A percentile compares a stretch with the other conserved stretches of the same genome.
phyloP scores from a whole-genome alignment of 2,888 invertebrate species.

The Spodoptera littoralis region DNA sequence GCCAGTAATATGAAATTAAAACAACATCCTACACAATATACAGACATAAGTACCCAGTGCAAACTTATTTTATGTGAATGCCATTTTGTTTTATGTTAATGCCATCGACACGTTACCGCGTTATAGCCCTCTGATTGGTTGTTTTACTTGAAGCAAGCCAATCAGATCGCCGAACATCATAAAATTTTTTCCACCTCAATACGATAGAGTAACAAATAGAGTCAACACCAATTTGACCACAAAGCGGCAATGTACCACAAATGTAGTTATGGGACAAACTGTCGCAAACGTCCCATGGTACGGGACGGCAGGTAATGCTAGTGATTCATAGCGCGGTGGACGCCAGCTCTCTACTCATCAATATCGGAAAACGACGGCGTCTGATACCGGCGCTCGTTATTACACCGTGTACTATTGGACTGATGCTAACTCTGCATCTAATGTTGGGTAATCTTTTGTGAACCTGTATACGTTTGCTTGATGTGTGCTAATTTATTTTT shows the following conservation, averaged over 20 bases:
- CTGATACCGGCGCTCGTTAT: conserved; percentile 68
- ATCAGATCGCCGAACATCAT: too few relatives aligned
- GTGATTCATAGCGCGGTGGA: conserved; percentile 75
- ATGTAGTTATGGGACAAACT: not conserved
- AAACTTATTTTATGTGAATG: too few relatives aligned
- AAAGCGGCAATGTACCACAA: conserved; percentile 34
- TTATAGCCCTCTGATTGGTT: too few relatives aligned
- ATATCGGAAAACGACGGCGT: conserved; percentile 75
- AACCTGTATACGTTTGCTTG: conserved; percentile 7
- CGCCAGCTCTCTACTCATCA: conserved; percentile 73
- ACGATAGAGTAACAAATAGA: too few relatives aligned
- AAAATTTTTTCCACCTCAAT: too few relatives aligned
- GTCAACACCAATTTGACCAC: too few relatives aligned
- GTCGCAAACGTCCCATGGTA: conserved; percentile 27
- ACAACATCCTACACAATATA: too few relatives aligned
- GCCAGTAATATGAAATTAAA: too few relatives aligned
- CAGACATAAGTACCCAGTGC: too few relatives aligned
- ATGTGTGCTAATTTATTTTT: not conserved
- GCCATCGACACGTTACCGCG: too few relatives aligned
- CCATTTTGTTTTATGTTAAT: too few relatives aligned
- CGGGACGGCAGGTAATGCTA: conserved; percentile 70
- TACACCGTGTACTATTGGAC: conserved; percentile 44
- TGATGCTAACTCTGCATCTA: conserved; percentile 1
- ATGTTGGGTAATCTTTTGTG: conserved; percentile 35
- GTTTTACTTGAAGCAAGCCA: too few relatives aligned